Conservation (phyloP, 2,113 vertebrate genomes). For the Proteles cristata region DNA sequence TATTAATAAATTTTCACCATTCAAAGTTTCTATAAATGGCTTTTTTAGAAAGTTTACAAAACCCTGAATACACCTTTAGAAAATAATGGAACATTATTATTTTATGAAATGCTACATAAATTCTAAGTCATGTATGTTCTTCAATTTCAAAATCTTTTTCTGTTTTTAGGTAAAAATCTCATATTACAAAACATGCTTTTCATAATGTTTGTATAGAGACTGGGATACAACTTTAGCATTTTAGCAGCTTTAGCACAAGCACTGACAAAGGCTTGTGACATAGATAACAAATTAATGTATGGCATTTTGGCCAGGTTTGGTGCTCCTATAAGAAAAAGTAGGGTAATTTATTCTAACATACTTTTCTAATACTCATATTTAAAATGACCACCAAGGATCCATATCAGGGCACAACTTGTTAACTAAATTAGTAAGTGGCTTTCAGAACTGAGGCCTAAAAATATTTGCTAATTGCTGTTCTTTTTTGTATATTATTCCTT, state of each 20-base stretch:
- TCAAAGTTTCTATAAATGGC: background rate
- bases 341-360: background rate
- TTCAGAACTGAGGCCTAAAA: background rate
- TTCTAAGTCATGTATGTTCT: background rate
- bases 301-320: background rate
- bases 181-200: background rate
- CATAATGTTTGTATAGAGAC: background rate
- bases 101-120: conserved; percentile 18
- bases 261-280: background rate
- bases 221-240: background rate
- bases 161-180: background rate
- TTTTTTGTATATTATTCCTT: background rate
- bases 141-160: background rate
- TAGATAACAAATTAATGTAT: background rate
- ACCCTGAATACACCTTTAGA: background rate
- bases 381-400: background rate
- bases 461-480: background rate
- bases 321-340: background rate
- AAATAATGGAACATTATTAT: background rate
- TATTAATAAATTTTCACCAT: background rate
- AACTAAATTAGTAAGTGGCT: background rate
- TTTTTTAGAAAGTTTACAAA: conserved; percentile 17
- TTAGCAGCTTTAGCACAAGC: too few relatives aligned
- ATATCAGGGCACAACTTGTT: background rate
- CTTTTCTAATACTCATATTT: background rate